Evolutionary conservation across 2,113 vertebrate genomes (phyloP).

Genomic region (Epinephelus fuscoguttatus): DNA sequence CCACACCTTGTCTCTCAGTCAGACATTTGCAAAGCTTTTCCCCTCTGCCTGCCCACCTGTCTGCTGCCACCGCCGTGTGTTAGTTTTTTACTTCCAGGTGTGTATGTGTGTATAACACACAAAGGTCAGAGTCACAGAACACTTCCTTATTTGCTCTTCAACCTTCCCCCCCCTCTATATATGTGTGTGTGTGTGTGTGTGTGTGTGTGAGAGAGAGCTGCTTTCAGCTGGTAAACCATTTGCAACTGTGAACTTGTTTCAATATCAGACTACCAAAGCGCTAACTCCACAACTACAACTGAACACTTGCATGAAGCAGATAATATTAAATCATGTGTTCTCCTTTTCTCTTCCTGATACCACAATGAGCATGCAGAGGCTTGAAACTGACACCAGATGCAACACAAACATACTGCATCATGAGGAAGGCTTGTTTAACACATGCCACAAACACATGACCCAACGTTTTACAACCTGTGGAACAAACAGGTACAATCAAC

Average conservation of each 20-base stretch:
- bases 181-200: not conserved
- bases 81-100: slow-evolving; percentile 69
- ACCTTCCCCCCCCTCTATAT: slow-evolving; percentile 40
- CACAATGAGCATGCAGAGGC: not conserved
- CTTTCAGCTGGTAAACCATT: slow-evolving; percentile 33
- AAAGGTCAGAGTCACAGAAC: slow-evolving; percentile 76
- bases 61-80: slow-evolving; percentile 27
- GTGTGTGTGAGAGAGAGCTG: not conserved
- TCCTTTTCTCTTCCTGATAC: not conserved
- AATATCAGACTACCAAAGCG: slow-evolving; percentile 4
- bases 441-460: not conserved
- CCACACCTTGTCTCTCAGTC: slow-evolving; percentile 8
- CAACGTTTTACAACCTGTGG: slow-evolving; percentile 1
- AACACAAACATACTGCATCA: slow-evolving; percentile 9
- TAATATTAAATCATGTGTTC: not conserved
- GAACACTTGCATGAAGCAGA: not conserved
- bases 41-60: slow-evolving; percentile 56
- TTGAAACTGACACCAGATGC: slow-evolving; percentile 18
- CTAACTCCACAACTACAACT: not conserved
- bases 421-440: not conserved
- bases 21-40: slow-evolving; percentile 27
- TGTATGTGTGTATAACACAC: slow-evolving; percentile 47
- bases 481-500: not conserved
- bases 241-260: slow-evolving; percentile 8
- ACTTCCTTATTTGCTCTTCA: slow-evolving; percentile 81